Base-by-base conservation (phyloP, 2,113 vertebrate genomes). In the Mugil cephalus region DNA sequence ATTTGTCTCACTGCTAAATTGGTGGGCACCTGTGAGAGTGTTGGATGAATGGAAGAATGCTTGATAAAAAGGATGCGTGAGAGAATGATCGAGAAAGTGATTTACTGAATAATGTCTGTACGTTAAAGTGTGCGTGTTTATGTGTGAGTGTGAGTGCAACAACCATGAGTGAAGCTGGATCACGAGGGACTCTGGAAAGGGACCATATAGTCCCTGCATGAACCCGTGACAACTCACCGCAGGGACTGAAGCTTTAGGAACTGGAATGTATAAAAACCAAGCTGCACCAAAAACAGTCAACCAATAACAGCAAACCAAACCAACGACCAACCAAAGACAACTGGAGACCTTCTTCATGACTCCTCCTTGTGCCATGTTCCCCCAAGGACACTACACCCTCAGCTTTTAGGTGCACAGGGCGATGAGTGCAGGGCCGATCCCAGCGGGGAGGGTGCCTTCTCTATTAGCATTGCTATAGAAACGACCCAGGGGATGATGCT, bases 241-340 rank as follows among this genome's bases (percentile, higher is more conserved):
- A 91, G 78, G 92, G 88, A 91, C 85, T 70, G 80, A 93, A 90
- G 81, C 82, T 90, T 89, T 82, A 79, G 79, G 70, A 92, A 93
- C 91, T 91, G 90, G 93, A 94, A 93, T 93, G 92, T 94, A 92
- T 83, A 75, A 87, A 74, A 86, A 83, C 36, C 75, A 91, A 93
- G 86, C 90, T 90, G 89, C 88, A 93, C 92, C 92, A 91, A 93
- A 92, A 85, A 84, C 82, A 86, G 78, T 60, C 67, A 74, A 63
- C 74, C 59, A 83, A 66, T 53, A 48, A 66, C 75, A 64, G 24
- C 63, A 68, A 82, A 85, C 84, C 87, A 87, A 91, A 83, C 60
- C 60, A 80, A 78, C 50, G 46, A 77, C 80, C 34, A 39, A 92
- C 93, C 92, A 93, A 94, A 94, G 93, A 94, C 86, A 92, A 90